Evolutionary conservation across 2,113 vertebrate species (phyloP).

Genomic region (Regulus satrapa): DNA sequence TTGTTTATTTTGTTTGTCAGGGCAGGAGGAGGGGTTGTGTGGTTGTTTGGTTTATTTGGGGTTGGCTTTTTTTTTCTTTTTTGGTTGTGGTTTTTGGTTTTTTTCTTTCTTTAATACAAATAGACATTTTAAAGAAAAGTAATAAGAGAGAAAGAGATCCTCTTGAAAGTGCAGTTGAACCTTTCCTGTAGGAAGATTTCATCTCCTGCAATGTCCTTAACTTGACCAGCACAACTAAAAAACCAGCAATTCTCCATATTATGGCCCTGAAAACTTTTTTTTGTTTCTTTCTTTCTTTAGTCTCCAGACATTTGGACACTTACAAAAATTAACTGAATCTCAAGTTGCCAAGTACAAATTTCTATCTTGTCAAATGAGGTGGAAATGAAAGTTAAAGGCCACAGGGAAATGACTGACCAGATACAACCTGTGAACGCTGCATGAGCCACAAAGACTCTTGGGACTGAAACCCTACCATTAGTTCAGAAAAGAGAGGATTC

Average conservation of each 20-base stretch:
- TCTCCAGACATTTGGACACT: neutral
- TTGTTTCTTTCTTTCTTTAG: neutral
- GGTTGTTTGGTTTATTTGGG: neutral
- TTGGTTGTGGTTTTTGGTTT: neutral
- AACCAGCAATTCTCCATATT: neutral
- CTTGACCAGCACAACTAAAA: neutral
- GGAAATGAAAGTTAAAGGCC: neutral
- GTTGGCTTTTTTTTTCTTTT: neutral
- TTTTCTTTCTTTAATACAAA: neutral
- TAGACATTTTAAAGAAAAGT: conserved; percentile 6
- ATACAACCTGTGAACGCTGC: neutral
- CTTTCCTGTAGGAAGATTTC: neutral
- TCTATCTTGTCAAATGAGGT: neutral
- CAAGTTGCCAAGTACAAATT: neutral
- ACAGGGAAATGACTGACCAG: neutral
- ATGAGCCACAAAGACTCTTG: neutral
- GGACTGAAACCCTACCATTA: neutral
- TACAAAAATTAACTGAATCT: neutral
- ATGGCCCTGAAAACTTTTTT: neutral
- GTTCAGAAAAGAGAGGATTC: neutral
- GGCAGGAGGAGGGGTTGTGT: rapidly evolving
- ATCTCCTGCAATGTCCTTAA: neutral
- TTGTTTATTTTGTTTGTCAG: neutral
- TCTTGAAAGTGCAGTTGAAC: neutral
- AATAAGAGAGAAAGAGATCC: neutral